Evolutionary conservation across 2,797 vertebrate species (phyloP).

Genomic region (Gallinago stenura): DNA sequence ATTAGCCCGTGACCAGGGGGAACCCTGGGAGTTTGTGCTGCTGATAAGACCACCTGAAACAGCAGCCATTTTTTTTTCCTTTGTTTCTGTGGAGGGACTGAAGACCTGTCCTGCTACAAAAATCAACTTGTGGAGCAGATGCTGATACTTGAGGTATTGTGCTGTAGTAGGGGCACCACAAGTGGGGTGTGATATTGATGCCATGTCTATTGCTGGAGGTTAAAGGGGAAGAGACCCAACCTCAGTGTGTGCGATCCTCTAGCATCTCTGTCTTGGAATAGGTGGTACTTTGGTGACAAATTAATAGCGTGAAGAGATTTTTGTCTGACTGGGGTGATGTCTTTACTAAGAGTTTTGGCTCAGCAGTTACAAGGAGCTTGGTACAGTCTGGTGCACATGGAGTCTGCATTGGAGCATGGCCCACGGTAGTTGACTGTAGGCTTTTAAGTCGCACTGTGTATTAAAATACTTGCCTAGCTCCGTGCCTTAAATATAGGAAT

Average conservation of each 20-base stretch:
- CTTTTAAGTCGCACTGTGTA: neutral
- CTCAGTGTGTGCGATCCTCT: fast-evolving
- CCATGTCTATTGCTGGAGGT: fast-evolving
- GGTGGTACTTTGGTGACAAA: neutral
- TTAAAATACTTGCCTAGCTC: fast-evolving
- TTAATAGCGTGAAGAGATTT: fast-evolving
- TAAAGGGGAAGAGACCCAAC: fast-evolving
- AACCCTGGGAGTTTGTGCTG: no score
- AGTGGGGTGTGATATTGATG: fast-evolving
- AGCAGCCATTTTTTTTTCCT: fast-evolving
- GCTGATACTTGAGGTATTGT: fast-evolving
- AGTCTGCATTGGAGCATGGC: fast-evolving
- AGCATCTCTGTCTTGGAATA: fast-evolving
- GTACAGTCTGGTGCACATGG: fast-evolving
- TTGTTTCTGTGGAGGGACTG: fast-evolving
- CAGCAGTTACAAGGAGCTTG: neutral
- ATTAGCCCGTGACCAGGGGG: no score
- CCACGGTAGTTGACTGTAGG: fast-evolving
- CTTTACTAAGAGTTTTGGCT: neutral
- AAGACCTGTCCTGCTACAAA: fast-evolving
- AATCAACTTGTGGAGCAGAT: fast-evolving
- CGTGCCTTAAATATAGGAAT: neutral
- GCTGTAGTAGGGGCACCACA: fast-evolving
- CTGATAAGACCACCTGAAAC: neutral
- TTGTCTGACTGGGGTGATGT: neutral